These are phyloP conservation scores for Azemiops feae DNA, from an alignment of 2,113 vertebrate species.

Conservation along the genomic window DNA sequence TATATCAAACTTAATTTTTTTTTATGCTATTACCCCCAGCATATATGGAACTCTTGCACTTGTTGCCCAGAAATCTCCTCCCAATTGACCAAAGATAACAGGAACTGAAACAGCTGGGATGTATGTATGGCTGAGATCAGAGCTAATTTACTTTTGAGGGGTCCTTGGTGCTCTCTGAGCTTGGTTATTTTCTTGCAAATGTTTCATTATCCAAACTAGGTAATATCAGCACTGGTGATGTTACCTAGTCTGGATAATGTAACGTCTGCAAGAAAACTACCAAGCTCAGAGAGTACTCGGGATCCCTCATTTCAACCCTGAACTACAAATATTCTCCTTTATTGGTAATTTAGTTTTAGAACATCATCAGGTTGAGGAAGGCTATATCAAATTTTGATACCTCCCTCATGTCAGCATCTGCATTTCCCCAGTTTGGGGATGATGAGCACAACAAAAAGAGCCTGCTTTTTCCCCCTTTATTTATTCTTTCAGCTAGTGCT, in stretches of 20 bases:
- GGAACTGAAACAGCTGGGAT: not conserved
- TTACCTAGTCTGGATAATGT: not conserved
- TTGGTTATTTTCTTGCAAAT: not conserved
- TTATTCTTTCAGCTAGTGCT: not conserved
- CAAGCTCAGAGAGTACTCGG: not conserved
- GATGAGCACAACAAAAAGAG: not conserved
- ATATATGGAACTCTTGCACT: not conserved
- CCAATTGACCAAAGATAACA: not conserved
- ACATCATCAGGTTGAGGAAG: not conserved
- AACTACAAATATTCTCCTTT: not conserved
- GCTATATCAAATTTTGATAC: not conserved
- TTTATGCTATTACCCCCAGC: not conserved
- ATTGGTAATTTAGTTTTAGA: not conserved
- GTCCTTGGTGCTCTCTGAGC: not conserved
- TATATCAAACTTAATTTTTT: not conserved
- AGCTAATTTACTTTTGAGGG: not conserved
- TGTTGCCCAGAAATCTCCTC: not conserved
- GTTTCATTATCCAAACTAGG: not conserved
- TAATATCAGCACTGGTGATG: not conserved
- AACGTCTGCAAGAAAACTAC: not conserved
- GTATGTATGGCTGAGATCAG: not conserved
- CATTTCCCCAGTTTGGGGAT: not conserved
- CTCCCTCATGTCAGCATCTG: not conserved
- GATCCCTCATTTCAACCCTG: not conserved
- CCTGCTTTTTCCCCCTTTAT: not conserved